phyloP scores from a whole-genome alignment of 2,113 vertebrate genomes.

The Notarius quadriscutis region DNA sequence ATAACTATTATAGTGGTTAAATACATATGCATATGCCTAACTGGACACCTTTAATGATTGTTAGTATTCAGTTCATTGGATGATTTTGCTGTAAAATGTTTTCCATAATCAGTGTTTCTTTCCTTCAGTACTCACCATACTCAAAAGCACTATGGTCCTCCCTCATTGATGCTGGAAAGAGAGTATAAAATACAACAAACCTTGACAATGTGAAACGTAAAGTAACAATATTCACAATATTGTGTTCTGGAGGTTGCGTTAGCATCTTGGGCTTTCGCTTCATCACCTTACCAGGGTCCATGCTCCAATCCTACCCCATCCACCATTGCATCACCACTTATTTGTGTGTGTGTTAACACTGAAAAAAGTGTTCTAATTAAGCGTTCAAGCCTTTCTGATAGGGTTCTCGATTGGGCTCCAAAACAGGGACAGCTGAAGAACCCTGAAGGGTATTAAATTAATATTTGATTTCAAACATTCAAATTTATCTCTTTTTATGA shows the following conservation, averaged over 20 bases:
- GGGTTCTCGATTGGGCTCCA: not conserved
- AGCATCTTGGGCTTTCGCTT: not conserved
- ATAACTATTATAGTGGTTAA: not conserved
- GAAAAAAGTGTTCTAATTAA: not conserved
- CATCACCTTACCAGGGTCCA: not conserved
- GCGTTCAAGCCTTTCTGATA: not conserved
- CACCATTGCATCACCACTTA: not conserved
- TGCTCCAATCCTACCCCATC: not conserved
- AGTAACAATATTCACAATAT: not conserved
- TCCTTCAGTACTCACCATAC: constrained; percentile 67
- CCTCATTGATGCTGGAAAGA: constrained; percentile 62
- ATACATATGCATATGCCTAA: not conserved
- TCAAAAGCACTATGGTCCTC: constrained; percentile 72
- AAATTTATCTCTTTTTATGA: too few species aligned
- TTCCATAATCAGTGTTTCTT: not conserved
- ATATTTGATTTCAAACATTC: too few species aligned
- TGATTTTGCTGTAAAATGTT: not conserved
- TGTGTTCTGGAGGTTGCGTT: not conserved
- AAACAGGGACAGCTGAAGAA: not conserved
- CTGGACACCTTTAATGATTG: not conserved
- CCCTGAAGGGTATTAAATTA: not conserved
- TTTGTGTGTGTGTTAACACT: not conserved
- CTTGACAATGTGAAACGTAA: not conserved
- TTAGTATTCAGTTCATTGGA: not conserved
- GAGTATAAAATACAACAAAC: constrained; percentile 18